Conservation (phyloP, 2,113 vertebrate genomes). For the Ahaetulla prasina region DNA sequence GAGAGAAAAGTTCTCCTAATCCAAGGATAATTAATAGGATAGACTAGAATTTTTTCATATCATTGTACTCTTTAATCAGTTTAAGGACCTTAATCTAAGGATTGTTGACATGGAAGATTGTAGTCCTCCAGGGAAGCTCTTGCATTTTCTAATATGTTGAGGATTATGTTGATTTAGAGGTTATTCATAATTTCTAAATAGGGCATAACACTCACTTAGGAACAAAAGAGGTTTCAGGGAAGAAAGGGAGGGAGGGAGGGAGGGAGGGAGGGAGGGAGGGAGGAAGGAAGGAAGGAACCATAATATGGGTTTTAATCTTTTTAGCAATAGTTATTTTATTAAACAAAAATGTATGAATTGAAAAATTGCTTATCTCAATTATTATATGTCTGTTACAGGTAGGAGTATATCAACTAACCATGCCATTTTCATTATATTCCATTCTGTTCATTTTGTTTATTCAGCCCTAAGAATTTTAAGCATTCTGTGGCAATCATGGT, state of each 20-base stretch:
- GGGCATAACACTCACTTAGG: neutral
- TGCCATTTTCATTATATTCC: neutral
- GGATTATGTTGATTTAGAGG: constrained; percentile 8
- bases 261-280: neutral
- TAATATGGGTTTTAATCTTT: neutral
- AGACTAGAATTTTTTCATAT: constrained; percentile 37
- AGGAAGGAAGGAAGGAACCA: neutral
- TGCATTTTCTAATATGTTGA: neutral
- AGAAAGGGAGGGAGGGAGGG: neutral
- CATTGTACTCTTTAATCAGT: constrained; percentile 50
- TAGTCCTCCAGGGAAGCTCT: constrained; percentile 25
- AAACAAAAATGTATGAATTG: neutral
- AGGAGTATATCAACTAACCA: neutral
- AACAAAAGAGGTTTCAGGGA: neutral
- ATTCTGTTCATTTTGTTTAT: neutral
- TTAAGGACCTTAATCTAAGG: constrained; percentile 44
- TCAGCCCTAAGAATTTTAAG: neutral
- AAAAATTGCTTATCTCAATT: neutral
- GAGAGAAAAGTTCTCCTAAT: constrained; percentile 46
- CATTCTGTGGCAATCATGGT: neutral
- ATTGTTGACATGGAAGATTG: constrained; percentile 21
- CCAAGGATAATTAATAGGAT: constrained; percentile 43
- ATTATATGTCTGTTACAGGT: neutral
- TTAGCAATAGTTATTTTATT: neutral
- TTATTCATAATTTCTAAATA: constrained; percentile 8